Percentiles rank a stretch among this genome's conserved stretches.
Evolutionary conservation across 2,113 vertebrate genomes (phyloP).

Genomic region (Athene noctua): DNA sequence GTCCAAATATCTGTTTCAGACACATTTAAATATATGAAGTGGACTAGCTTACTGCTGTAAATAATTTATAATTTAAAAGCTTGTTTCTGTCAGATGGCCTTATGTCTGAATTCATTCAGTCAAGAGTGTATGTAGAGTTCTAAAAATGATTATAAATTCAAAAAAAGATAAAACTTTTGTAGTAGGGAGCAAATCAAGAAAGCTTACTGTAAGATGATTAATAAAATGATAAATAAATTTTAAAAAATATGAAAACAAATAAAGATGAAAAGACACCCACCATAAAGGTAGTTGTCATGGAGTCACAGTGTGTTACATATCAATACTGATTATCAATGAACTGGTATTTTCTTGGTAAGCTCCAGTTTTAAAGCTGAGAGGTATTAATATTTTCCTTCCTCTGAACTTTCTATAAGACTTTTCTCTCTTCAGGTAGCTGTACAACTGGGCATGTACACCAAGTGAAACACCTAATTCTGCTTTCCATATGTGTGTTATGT

Average conservation of each 20-base stretch:
- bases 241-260: neutral
- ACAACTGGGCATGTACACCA: neutral
- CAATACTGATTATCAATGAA: neutral
- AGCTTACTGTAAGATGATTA: neutral
- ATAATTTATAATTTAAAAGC: neutral
- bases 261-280: neutral
- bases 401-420: neutral
- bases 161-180: neutral
- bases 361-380: neutral
- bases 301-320: neutral
- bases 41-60: neutral
- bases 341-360: neutral
- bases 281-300: neutral
- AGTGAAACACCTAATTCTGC: neutral
- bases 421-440: neutral
- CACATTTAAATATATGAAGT: neutral
- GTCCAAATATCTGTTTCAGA: constrained; percentile 86
- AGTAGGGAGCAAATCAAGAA: neutral
- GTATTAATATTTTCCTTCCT: neutral
- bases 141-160: neutral
- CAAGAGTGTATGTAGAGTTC: neutral
- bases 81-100: neutral
- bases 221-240: neutral
- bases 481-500: neutral
- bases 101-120: neutral